Evolutionary conservation across 2,113 vertebrate genomes (phyloP).

Genomic region (Bagarius yarrelli): DNA sequence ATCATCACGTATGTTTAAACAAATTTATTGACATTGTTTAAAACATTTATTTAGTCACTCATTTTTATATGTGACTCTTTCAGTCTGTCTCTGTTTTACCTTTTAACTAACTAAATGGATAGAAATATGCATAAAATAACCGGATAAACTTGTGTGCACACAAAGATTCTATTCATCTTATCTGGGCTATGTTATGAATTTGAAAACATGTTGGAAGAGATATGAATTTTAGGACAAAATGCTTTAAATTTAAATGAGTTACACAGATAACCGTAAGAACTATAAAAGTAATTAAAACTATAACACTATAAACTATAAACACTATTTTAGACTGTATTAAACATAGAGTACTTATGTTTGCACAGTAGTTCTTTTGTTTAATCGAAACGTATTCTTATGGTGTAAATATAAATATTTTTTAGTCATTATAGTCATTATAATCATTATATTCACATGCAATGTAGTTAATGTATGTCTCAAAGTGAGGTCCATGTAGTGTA

Average conservation of each 20-base stretch:
- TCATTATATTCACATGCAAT: not conserved
- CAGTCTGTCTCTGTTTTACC: not conserved
- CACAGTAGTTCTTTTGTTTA: too few relatives aligned
- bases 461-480: not conserved
- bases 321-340: too few relatives aligned
- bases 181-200: not conserved
- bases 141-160: not conserved
- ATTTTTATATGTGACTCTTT: not conserved
- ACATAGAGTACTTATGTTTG: too few relatives aligned
- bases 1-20: too few relatives aligned
- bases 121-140: not conserved
- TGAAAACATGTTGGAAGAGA: not conserved
- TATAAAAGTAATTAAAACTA: too few relatives aligned
- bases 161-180: not conserved
- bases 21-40: too few relatives aligned
- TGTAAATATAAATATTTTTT: too few relatives aligned
- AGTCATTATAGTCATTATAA: too few relatives aligned
- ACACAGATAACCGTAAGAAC: not conserved
- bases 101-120: not conserved
- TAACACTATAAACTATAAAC: too few relatives aligned
- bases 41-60: too few relatives aligned
- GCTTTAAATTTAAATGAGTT: not conserved
- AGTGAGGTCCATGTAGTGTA: not conserved
- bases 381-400: too few relatives aligned
- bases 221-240: not conserved